Evolutionary conservation across 2,888 invertebrate species (phyloP).

Genomic region (Hymenopus coronatus): DNA sequence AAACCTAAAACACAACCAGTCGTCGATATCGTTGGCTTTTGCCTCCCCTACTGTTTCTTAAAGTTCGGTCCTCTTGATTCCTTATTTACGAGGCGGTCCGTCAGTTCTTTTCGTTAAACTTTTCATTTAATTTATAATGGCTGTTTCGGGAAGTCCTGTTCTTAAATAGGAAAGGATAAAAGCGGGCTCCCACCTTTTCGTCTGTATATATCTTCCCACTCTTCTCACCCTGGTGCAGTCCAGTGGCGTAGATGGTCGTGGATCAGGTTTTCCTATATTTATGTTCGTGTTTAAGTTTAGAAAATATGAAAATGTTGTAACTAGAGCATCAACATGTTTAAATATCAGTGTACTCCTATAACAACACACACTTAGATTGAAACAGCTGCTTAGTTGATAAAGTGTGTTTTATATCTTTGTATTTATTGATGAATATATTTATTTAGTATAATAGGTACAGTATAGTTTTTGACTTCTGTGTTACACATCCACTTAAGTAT

Average conservation of each 20-base stretch:
- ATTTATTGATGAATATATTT: too few species aligned
- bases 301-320: too few species aligned
- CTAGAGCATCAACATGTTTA: too few species aligned
- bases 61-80: background rate
- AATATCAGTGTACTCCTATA: too few species aligned
- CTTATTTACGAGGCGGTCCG: constrained; percentile 24
- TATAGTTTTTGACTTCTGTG: too few species aligned
- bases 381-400: too few species aligned
- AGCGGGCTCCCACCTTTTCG: background rate
- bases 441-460: too few species aligned
- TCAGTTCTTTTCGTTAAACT: constrained; percentile 22
- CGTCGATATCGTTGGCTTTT: background rate
- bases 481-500: too few species aligned
- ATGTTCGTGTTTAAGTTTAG: too few species aligned
- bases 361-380: too few species aligned
- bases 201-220: background rate
- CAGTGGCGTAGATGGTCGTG: background rate
- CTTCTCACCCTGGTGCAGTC: background rate
- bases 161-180: constrained; percentile 13
- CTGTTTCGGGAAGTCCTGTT: constrained; percentile 5
- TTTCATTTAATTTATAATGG: constrained; percentile 29
- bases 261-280: too few species aligned
- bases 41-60: background rate
- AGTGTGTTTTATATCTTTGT: too few species aligned
- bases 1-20: constrained; percentile 8